Evolutionary conservation across 2,113 vertebrate species (phyloP).

Genomic region (Mastomys coucha): DNA sequence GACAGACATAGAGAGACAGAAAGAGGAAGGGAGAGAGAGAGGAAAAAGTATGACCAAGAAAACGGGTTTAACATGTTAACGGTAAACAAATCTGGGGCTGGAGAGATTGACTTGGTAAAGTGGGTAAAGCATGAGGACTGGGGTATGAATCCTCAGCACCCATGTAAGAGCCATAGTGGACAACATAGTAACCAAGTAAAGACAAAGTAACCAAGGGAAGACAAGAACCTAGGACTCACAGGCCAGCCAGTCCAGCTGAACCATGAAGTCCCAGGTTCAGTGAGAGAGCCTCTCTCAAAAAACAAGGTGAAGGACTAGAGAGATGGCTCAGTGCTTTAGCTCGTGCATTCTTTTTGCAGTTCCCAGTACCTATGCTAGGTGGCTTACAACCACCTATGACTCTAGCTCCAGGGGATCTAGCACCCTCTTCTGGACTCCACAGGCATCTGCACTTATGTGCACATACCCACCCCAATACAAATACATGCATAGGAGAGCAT

Average conservation of each 20-base stretch:
- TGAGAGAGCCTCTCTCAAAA: neutral
- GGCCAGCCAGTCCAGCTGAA: neutral
- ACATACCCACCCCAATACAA: neutral
- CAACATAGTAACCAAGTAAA: neutral
- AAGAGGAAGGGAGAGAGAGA: neutral
- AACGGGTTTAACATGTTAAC: constrained; percentile 19
- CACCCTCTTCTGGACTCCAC: neutral
- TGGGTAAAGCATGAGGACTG: neutral
- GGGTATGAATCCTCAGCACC: neutral
- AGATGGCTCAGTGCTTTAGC: neutral
- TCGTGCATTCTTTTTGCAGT: neutral
- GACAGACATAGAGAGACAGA: neutral
- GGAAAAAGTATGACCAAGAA: neutral
- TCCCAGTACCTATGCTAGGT: neutral
- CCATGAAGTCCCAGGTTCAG: neutral
- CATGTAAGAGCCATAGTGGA: neutral
- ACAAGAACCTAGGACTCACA: neutral
- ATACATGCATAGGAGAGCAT: neutral
- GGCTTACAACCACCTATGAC: neutral
- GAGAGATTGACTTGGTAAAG: neutral
- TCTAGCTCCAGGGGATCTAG: neutral
- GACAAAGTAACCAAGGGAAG: too few species aligned
- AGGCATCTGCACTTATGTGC: neutral
- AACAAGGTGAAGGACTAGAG: neutral
- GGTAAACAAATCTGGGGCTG: neutral